A percentile compares a stretch with the other conserved stretches of the same genome.
These are phyloP conservation scores for Brachyptera putata DNA, from an alignment of 2,888 invertebrate genomes.

Conservation along the genomic window DNA sequence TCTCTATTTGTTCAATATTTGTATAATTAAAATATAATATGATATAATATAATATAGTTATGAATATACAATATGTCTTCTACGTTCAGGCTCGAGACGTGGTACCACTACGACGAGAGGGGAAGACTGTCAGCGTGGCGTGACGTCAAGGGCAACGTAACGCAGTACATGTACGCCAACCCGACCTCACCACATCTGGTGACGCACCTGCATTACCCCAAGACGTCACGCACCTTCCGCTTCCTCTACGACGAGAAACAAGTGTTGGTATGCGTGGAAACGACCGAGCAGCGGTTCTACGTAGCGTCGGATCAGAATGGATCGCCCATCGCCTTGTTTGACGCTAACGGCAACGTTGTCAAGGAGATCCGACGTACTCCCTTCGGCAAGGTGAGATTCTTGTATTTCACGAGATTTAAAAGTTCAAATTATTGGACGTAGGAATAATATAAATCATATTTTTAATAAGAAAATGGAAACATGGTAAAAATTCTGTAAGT, in stretches of 20 bases:
- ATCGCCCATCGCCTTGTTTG: constrained; percentile 86
- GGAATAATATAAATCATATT: too few species aligned
- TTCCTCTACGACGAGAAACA: constrained; percentile 84
- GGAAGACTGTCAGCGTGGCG: constrained; percentile 85
- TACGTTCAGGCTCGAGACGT: too few species aligned
- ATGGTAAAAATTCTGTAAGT: too few species aligned
- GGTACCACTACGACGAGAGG: constrained; percentile 86
- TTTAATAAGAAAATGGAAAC: too few species aligned
- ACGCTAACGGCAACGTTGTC: constrained; percentile 81
- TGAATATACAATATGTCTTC: too few species aligned
- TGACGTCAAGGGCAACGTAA: constrained; percentile 85
- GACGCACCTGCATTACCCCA: constrained; percentile 89
- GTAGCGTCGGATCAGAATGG: constrained; percentile 89
- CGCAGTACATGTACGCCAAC: constrained; percentile 93
- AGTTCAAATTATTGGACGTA: too few species aligned
- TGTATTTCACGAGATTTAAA: too few species aligned
- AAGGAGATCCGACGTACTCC: constrained; percentile 90
- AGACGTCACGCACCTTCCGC: constrained; percentile 73
- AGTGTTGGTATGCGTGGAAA: constrained; percentile 76
- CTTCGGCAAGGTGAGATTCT: constrained; percentile 83
- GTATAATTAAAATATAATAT: too few species aligned
- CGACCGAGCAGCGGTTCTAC: constrained; percentile 80
- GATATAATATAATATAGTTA: too few species aligned
- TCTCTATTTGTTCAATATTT: too few species aligned
- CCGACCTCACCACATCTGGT: constrained; percentile 76